These are phyloP conservation scores for Neopelma chrysocephalum DNA, from an alignment of 2,797 vertebrate species.

Conservation along the genomic window DNA sequence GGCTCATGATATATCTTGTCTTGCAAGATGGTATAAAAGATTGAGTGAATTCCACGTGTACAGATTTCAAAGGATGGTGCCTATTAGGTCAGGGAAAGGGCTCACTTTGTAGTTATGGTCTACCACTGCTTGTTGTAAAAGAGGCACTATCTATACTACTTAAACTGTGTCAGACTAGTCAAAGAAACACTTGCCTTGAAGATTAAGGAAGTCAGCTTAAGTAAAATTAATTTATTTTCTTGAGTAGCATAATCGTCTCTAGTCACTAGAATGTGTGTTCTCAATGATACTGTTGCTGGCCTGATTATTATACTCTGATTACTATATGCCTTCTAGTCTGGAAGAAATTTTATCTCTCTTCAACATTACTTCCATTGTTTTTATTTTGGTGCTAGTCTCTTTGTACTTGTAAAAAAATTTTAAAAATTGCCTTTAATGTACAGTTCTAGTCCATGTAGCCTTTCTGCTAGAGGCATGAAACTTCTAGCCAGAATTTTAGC, in stretches of 20 bases:
- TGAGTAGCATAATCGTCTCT: not conserved
- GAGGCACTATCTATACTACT: not conserved
- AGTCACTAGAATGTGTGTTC: not conserved
- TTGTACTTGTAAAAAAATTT: not conserved
- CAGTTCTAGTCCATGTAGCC: not conserved
- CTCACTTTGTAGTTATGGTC: not conserved
- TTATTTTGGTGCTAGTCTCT: not conserved
- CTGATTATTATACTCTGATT: not conserved
- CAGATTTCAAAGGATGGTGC: not conserved
- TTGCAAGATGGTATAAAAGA: not conserved
- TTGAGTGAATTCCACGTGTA: not conserved
- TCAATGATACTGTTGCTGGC: not conserved
- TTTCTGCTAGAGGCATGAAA: not conserved
- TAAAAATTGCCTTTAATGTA: not conserved
- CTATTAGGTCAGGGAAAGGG: not conserved
- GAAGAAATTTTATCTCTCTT: not conserved
- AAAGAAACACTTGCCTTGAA: constrained; percentile 20
- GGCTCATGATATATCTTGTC: not conserved
- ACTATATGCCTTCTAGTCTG: not conserved
- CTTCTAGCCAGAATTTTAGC: not conserved
- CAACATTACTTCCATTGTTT: not conserved
- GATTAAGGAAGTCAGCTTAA: constrained; percentile 18
- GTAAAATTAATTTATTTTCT: constrained; percentile 22
- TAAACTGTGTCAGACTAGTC: not conserved
- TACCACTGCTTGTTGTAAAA: not conserved